Conservation (phyloP, 2,797 vertebrate genomes). For the Chanos chanos region DNA sequence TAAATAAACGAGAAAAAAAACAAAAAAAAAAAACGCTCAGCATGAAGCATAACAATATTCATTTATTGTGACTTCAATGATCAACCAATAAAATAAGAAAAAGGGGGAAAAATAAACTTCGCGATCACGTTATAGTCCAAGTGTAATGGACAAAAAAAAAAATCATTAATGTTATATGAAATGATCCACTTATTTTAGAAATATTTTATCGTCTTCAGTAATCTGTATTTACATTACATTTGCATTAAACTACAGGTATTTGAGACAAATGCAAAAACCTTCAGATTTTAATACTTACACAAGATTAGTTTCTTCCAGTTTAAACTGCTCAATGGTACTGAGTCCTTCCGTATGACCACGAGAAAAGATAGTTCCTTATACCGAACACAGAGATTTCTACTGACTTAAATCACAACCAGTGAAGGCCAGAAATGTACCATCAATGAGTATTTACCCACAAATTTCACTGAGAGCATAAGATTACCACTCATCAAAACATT, state of each 20-base stretch:
- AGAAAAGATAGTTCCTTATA: no score
- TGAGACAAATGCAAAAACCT: conserved; percentile 7
- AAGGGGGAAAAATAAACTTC: conserved; percentile 46
- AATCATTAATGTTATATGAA: conserved; percentile 21
- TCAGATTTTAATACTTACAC: no score
- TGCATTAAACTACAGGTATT: conserved; percentile 13
- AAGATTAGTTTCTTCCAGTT: no score
- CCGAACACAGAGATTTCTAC: no score
- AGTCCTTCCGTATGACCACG: no score
- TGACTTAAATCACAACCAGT: no score
- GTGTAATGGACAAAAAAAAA: conserved; percentile 20
- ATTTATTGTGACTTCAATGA: conserved; percentile 29
- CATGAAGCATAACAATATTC: conserved; percentile 49
- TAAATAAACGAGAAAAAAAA: conserved; percentile 58
- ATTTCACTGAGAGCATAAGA: no score
- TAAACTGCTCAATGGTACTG: no score
- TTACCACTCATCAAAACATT: no score
- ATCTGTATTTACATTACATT: conserved; percentile 19
- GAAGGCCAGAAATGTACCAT: no score
- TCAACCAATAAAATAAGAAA: conserved; percentile 42
- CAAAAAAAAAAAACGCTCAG: conserved; percentile 38
- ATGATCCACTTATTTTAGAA: conserved; percentile 5
- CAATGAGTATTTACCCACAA: no score
- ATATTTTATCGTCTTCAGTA: conserved; percentile 15
- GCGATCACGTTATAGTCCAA: no score